Base-by-base conservation (phyloP, 1,140 invertebrate genomes). In the Hyphantria cunea region DNA sequence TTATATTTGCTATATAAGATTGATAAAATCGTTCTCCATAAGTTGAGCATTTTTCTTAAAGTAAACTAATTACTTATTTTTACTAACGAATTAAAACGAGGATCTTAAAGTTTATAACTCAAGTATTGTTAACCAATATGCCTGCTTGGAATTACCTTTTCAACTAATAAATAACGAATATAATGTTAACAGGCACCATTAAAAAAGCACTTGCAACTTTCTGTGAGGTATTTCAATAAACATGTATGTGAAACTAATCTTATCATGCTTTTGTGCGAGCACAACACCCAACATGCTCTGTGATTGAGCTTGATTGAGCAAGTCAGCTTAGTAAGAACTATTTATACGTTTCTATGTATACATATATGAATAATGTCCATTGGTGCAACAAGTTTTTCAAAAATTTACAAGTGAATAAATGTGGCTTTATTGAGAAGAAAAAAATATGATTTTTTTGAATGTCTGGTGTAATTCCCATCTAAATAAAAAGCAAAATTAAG, bases 271-370 rank as follows among this genome's bases (percentile, higher is more conserved):
- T 85, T 89, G 86, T 86, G 86, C 83, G 81, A 78, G 71, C 62
- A 67, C 59, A 80, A 72, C 66, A 76, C 66, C 42, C 72, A 74
- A 66, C 45, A 70, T 67, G 54, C 66, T 65, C 68, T 55, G 55
- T 66, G 74, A 70, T 86, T 89, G 82, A 86, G 86, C 83, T 76
- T 72, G 69, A 78, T 89, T 89, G 86, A 89, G 86, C 86, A 89
- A 85, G 33, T 60, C 54, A 60, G 60, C 41, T 58, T 17, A 45
- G 31, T 52, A 47, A 47, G 44, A 39, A n/a, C n/a, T n/a, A n/a
- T n/a, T n/a, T n/a, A n/a, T n/a, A n/a, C n/a, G n/a, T n/a, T n/a
- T n/a, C n/a, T n/a, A n/a, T n/a, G n/a, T n/a, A n/a, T n/a, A n/a
- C n/a, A n/a, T n/a, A n/a, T n/a, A n/a, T n/a, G n/a, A n/a, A n/a